Conservation (phyloP, 2,113 vertebrate genomes). For the Rhinoptilus africanus region DNA sequence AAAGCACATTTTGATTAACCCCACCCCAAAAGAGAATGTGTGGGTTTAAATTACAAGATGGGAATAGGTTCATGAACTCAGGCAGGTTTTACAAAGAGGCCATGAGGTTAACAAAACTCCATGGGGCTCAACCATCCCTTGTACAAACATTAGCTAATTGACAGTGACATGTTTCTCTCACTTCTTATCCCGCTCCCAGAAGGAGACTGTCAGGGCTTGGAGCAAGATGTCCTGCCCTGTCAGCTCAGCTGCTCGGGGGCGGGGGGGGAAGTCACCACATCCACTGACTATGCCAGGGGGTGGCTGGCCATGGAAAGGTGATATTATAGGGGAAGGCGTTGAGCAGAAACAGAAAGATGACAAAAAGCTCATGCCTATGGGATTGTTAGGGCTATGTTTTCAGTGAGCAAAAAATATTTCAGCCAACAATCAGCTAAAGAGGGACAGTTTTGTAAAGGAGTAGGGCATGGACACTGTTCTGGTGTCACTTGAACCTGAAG, state of each 20-base stretch:
- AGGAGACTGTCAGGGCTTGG: background rate
- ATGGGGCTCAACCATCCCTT: background rate
- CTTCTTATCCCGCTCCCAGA: background rate
- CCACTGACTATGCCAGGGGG: background rate
- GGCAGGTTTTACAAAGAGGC: slow-evolving; percentile 26
- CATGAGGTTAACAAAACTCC: slow-evolving; percentile 47
- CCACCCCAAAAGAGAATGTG: background rate
- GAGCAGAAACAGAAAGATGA: background rate
- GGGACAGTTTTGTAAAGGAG: background rate
- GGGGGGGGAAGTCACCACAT: background rate
- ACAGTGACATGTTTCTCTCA: slow-evolving; percentile 25
- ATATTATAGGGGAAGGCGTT: background rate
- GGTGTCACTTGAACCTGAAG: background rate
- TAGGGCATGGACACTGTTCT: accelerated
- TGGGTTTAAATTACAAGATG: background rate
- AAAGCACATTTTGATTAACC: background rate
- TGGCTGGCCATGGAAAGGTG: background rate
- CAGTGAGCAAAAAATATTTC: background rate
- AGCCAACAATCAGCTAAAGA: background rate
- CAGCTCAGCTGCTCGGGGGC: background rate
- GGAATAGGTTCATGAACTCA: slow-evolving; percentile 37
- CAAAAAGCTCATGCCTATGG: background rate
- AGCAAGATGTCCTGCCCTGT: background rate
- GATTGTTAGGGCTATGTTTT: background rate
- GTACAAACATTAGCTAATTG: slow-evolving; percentile 51